A percentile compares a stretch with the other conserved stretches of the same genome.
Conservation (phyloP, 2,797 vertebrate genomes). For the Adrianichthys oophorus region DNA sequence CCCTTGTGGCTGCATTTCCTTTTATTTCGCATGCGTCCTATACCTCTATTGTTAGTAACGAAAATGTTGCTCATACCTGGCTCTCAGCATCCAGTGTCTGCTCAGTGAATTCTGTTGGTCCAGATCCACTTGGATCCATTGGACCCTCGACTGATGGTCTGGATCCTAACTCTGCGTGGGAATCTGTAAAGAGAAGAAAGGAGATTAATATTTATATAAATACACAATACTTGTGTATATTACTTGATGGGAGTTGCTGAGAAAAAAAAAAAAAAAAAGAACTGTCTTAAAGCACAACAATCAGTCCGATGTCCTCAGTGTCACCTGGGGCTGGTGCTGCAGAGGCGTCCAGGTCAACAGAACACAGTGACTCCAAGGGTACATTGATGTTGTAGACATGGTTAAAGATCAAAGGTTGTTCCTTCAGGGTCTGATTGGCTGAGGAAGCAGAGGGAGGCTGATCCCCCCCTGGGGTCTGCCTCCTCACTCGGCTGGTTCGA, state of each 20-base stretch:
- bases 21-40: too few species aligned
- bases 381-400: slow-evolving; percentile 97
- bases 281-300: neutral
- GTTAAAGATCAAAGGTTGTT: slow-evolving; percentile 92
- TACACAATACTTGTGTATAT: neutral
- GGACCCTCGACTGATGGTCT: slow-evolving; percentile 56
- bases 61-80: slow-evolving; percentile 64
- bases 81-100: slow-evolving; percentile 90
- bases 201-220: neutral
- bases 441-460: slow-evolving; percentile 40
- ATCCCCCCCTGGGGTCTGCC: slow-evolving; percentile 70
- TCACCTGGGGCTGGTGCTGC: slow-evolving; percentile 43
- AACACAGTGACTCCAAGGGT: slow-evolving; percentile 90
- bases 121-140: slow-evolving; percentile 54
- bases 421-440: slow-evolving; percentile 80
- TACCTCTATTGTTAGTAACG: neutral
- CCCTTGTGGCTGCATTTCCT: too few species aligned
- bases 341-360: slow-evolving; percentile 76
- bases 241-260: too few species aligned
- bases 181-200: slow-evolving; percentile 34
- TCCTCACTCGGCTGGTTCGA: slow-evolving; percentile 78
- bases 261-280: slow-evolving; percentile 2
- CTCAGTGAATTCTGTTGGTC: slow-evolving; percentile 83
- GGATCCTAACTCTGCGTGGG: slow-evolving; percentile 61
- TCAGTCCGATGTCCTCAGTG: slow-evolving; percentile 25